Evolutionary conservation across 2,888 invertebrate genomes (phyloP), one percentile per base, ranked within the genome.

Genomic region (Eucera pruinosa): DNA sequence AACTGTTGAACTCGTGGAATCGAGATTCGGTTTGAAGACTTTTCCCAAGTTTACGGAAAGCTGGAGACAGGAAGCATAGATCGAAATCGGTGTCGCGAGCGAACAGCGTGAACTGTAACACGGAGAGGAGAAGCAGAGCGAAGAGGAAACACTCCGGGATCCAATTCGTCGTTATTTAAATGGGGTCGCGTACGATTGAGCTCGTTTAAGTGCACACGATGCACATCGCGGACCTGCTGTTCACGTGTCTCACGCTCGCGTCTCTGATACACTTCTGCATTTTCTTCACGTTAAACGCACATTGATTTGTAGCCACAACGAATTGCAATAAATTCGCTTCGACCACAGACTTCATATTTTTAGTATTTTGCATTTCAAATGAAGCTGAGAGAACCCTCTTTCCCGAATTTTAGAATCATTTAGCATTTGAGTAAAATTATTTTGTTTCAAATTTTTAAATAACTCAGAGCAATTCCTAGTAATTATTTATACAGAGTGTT

Each of bases 121-220:
- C 50, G 36, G 30, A 27, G 57, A 48, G n/a, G 64, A 61, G 55
- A 45, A 23, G 18, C 61, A 47, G 65, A 62, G 60, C 55, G 52
- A 73, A 57, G 68, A 78, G 69, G 78, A 80, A 73, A 70, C 66
- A 65, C 79, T 71, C 75, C 70, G 60, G 75, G 57, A 78, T 78
- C 68, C 79, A 80, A 80, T 78, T 78, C 74, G 74, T 78, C 69
- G 80, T 78, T 80, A 80, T 78, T 78, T 68, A 78, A 80, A 80
- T 74, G 80, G 78, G 74, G 74, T 74, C 74, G 70, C 79, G 73
- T 78, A 78, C 77, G 80, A 80, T 80, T 80, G 74, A 79, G 80
- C 79, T 78, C 78, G 70, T 70, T 79, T 74, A 78, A 78, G 62
- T 69, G 69, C 66, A 58, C 66, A 78, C 73, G 69, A 69, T 62